phyloP scores from a whole-genome alignment of 2,797 vertebrate species.

The Coreius guichenoti region DNA sequence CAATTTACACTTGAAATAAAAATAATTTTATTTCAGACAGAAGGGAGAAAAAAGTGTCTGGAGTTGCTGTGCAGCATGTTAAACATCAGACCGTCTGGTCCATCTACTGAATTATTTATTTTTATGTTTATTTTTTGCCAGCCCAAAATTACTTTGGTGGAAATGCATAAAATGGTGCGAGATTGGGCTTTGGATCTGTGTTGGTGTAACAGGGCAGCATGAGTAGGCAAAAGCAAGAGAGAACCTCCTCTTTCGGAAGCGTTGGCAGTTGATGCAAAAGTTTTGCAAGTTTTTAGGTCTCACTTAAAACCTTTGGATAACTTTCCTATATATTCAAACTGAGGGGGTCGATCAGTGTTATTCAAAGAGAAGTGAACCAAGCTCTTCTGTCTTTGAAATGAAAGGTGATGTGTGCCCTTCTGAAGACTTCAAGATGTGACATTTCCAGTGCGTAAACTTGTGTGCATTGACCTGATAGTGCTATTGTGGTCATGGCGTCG shows the following conservation, averaged over 20 bases:
- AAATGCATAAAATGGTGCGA: background rate
- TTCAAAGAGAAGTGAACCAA: slow-evolving; percentile 29
- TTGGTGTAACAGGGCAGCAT: background rate
- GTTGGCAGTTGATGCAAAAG: background rate
- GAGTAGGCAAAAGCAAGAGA: background rate
- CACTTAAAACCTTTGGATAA: slow-evolving; percentile 17
- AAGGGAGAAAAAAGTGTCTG: background rate
- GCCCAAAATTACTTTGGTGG: background rate
- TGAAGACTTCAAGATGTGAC: slow-evolving; percentile 20
- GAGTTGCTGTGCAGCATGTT: background rate
- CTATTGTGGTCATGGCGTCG: slow-evolving; percentile 14
- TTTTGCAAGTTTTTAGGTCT: slow-evolving; percentile 11
- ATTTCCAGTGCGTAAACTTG: slow-evolving; percentile 9
- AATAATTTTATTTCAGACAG: no score
- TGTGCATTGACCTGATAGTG: slow-evolving; percentile 13
- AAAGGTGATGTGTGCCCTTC: slow-evolving; percentile 24
- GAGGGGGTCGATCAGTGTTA: background rate
- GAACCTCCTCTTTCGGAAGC: background rate
- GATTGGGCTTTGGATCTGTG: background rate
- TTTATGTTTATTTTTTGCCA: background rate
- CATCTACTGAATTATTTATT: background rate
- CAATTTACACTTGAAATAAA: no score
- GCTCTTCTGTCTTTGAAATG: slow-evolving; percentile 40
- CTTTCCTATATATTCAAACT: slow-evolving; percentile 25
- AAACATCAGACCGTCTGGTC: background rate